Evolutionary conservation across 2,113 vertebrate species (phyloP), one percentile per base, ranked within the genome.

Genomic region (Psilopsiagon aymara): DNA sequence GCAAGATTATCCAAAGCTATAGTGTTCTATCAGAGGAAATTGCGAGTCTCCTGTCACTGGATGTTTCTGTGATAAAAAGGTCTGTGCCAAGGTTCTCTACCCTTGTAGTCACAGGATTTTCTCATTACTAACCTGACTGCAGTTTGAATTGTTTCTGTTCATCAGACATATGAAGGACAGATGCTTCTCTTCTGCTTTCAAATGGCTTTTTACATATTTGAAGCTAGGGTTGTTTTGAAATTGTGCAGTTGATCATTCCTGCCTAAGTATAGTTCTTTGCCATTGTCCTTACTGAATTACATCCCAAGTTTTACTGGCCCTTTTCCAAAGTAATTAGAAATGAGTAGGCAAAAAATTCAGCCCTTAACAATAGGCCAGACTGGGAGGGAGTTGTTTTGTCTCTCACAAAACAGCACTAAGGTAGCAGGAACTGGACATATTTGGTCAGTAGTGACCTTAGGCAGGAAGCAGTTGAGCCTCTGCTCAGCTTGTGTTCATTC

Each of bases 401-500:
- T 44, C 15, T 17, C 18, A 51, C 55, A 39, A 59, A 44, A 60
- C 21, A 20, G 29, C 59, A 41, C 15, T 10, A 25, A 47, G n/a
- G 44, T 17, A 23, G 71, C 71, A 52, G 51, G 66, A 37, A 7
- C 0, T 5, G 31, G 23, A 53, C 1, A 0, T 13, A 1, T 5
- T 63, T 8, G 9, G 74, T 25, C 2, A 5, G 43, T 2, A 52
- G 25, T 28, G 55, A 66, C 17, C 27, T 21, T 17, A 44, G 31
- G 41, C 41, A 78, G 29, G 9, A 53, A n/a, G 52, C 5, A 66
- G 4, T 5, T 4, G n/a, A 33, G 49, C 17, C 10, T 73, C 25
- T 93, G 14, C 51, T n/a, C 8, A 1, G n/a, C 20, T 8, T 1
- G 4, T 28, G 47, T 5, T 24, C 25, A 0, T 31, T 9, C 4